Base-by-base conservation (phyloP, 2,797 vertebrate species). In the Oryzias sinensis region DNA sequence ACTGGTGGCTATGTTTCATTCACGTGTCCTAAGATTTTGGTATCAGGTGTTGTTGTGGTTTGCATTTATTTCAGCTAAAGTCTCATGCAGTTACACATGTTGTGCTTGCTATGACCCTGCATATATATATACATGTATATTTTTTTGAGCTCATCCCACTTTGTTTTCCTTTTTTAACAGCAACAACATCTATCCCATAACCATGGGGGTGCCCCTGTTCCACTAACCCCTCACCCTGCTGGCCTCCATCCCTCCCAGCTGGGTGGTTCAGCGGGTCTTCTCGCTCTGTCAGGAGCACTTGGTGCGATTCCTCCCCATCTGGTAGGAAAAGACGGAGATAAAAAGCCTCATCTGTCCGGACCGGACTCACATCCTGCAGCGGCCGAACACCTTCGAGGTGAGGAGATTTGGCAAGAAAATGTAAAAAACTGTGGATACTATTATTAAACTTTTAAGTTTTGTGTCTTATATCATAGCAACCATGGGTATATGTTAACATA, bases 111-210 rank as follows among this genome's bases (percentile, higher is more conserved):
- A 24, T 25, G 40, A 18, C 17, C 14, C 15, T 18, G 22, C 18
- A 25, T 6, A 6, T 42, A 20, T 11, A 18, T 18, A 18, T 18
- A 18, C 1, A 18, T 18, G 18, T 18, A 18, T 18, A 6, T 22
- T 53, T 6, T 48, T 9, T 17, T 46, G 14, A 68, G 14, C 20
- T 68, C 24, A 72, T 29, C 43, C 11, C 13, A 25, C 1, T 41
- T 18, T 51, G 17, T 41, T 50, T 2, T 59, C 0, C 40, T 20
- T 17, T 17, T 16, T n/a, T 45, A 62, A 70, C 77, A 94, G 90
- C 95, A 97, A 88, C 96, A 97, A 78, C 96, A 97, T 81, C 91
- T 97, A 51, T 95, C 95, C n/a, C 96, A 97, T n/a, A 94, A 93
- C 83, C 96, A 97, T 2, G 92, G 95, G 78, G 82, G 88, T 33